Base-by-base conservation (phyloP, 2,797 vertebrate genomes). In the Onychomys torridus region DNA sequence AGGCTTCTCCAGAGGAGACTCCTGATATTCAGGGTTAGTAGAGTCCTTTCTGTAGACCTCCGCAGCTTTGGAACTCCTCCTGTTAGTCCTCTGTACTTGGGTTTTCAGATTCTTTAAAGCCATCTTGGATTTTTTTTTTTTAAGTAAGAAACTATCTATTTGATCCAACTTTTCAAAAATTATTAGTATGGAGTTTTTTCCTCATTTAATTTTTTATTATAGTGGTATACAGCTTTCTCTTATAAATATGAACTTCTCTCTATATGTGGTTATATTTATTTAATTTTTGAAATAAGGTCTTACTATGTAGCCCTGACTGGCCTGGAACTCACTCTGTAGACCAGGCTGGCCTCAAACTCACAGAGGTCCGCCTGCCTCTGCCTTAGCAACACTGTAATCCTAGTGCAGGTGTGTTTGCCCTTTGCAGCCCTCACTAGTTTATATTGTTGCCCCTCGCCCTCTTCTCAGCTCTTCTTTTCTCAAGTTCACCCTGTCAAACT, bases 71-170 rank as follows among this genome's bases (percentile, higher is more conserved):
- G 73, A 88, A 69, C 63, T 25, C 78, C 73, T 89, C 90, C 49
- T 46, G 27, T 57, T 8, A 89, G 2, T 46, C 76, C 79, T 63
- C 0, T 78, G 84, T 76, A 57, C 67, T 92, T 91, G n/a, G 32
- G n/a, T 90, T 96, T 97, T 90, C 67, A 92, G 65, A 85, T 88
- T 93, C 14, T 92, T 93, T 79, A 87, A 92, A 93, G 65, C 59
- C 85, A 77, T 27, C 73, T 93, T 93, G 46, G 71, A 90, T 16
- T 90, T 87, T 94, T 65, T 40, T 77, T 78, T 59, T 73, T n/a
- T n/a, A 96, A 88, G 83, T 75, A 90, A 59, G 67, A 95, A 90
- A 67, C 73, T 76, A 6, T 85, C 40, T 61, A 59, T 95, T 97
- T 89, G 37, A 87, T 76, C 5, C 21, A 81, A 14, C 25, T 23